Conservation (phyloP, 2,888 invertebrate genomes). For the Odontothrips loti region DNA sequence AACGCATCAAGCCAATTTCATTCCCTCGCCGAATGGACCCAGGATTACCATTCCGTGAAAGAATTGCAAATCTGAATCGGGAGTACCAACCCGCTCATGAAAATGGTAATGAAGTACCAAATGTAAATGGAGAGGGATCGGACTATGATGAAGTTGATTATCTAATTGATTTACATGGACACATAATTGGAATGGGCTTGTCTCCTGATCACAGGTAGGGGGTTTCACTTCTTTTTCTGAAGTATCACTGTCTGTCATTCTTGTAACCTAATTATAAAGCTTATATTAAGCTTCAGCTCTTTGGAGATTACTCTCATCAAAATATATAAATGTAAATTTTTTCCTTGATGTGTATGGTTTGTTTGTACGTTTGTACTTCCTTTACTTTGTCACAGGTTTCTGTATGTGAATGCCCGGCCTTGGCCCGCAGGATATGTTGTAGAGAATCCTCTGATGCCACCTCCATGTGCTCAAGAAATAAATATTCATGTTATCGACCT, state of each 20-base stretch:
- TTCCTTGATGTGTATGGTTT: conserved; percentile 1
- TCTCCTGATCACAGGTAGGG: conserved; percentile 70
- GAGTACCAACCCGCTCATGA: conserved; percentile 40
- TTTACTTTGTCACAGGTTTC: conserved; percentile 53
- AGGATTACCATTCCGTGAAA: conserved; percentile 63
- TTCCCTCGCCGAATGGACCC: conserved; percentile 65
- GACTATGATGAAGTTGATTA: conserved; percentile 71
- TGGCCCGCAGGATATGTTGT: conserved; percentile 75
- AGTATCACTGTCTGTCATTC: no score
- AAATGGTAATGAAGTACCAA: conserved; percentile 1
- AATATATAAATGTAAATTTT: not conserved
- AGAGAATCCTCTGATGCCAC: conserved; percentile 70
- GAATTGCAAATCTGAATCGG: conserved; percentile 56
- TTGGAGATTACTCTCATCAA: no score
- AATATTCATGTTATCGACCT: conserved; percentile 83
- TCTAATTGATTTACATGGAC: conserved; percentile 76
- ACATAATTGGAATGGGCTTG: conserved; percentile 81
- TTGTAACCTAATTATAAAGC: no score
- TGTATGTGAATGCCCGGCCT: conserved; percentile 77
- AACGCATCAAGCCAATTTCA: conserved; percentile 63
- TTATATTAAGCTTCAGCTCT: no score
- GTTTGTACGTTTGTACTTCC: conserved; percentile 30
- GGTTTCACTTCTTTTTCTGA: conserved; percentile 15
- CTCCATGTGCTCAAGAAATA: conserved; percentile 80
- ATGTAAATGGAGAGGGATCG: not conserved